Evolutionary conservation across 2,888 invertebrate species (phyloP).

Genomic region (Acrocera orbiculus): DNA sequence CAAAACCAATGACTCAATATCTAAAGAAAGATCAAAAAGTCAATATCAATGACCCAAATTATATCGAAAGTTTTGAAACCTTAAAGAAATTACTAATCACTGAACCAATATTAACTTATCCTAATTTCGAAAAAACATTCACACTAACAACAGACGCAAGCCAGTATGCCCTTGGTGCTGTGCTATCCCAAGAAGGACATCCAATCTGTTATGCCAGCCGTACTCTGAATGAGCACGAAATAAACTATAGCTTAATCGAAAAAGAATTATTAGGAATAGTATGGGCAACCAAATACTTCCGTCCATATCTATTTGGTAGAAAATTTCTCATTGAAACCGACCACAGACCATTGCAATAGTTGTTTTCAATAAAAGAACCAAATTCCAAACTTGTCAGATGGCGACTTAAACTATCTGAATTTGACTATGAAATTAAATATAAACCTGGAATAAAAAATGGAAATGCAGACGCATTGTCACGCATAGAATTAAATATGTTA

Average conservation of each 20-base stretch:
- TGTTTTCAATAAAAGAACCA: slow-evolving; percentile 15
- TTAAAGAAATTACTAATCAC: slow-evolving; percentile 4
- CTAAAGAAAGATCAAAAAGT: slow-evolving; percentile 8
- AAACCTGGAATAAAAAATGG: slow-evolving; percentile 11
- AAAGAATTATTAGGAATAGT: slow-evolving; percentile 17
- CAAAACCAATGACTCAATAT: slow-evolving; percentile 4
- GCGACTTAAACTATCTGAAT: slow-evolving; percentile 17
- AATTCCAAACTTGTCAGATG: slow-evolving; percentile 16
- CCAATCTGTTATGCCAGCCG: slow-evolving; percentile 17
- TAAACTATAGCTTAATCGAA: slow-evolving; percentile 16
- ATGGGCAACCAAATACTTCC: slow-evolving; percentile 15
- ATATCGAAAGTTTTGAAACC: not conserved
- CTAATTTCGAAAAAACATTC: slow-evolving; percentile 14
- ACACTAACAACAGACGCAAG: slow-evolving; percentile 17
- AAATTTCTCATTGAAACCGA: slow-evolving; percentile 18
- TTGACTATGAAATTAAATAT: slow-evolving; percentile 16
- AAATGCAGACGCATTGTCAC: slow-evolving; percentile 9
- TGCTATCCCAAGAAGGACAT: slow-evolving; percentile 16
- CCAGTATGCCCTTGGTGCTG: slow-evolving; percentile 14
- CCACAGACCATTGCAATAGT: slow-evolving; percentile 17
- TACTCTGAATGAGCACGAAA: slow-evolving; percentile 15
- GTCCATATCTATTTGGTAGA: slow-evolving; percentile 18
- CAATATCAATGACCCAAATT: slow-evolving; percentile 6
- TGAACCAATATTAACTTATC: slow-evolving; percentile 6
- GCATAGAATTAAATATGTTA: not conserved